Conservation (phyloP, 2,888 invertebrate species). For the Leptopilina drosophilae region DNA sequence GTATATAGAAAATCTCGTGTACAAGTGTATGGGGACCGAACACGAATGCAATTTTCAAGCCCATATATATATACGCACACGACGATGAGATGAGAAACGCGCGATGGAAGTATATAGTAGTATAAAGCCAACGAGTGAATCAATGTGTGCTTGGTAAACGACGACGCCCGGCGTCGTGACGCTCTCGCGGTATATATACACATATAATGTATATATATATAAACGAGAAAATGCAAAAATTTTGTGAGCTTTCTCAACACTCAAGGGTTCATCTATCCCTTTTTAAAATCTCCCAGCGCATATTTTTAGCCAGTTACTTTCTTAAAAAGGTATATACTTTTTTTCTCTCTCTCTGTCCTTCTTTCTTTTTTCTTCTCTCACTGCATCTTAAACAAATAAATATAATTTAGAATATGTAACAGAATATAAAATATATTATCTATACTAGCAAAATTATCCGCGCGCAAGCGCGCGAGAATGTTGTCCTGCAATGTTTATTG, state of each 20-base stretch:
- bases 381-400: too few relatives aligned
- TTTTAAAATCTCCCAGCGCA: not conserved
- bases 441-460: too few relatives aligned
- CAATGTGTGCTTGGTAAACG: slow-evolving; percentile 65
- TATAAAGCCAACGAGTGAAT: slow-evolving; percentile 64
- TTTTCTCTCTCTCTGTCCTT: too few relatives aligned
- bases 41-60: not conserved
- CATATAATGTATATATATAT: too few relatives aligned
- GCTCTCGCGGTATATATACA: not conserved
- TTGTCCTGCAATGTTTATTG: too few relatives aligned
- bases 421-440: too few relatives aligned
- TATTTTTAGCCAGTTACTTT: slow-evolving; percentile 18
- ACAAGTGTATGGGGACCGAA: slow-evolving; percentile 47
- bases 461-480: too few relatives aligned
- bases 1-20: slow-evolving; percentile 17
- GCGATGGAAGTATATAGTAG: slow-evolving; percentile 1
- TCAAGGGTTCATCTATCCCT: slow-evolving; percentile 11
- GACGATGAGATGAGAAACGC: slow-evolving; percentile 43
- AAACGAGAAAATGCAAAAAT: slow-evolving; percentile 18
- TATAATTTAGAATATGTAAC: too few relatives aligned
- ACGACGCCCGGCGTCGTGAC: slow-evolving; percentile 61
- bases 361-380: too few relatives aligned
- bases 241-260: slow-evolving; percentile 17
- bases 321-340: not conserved
- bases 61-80: slow-evolving; percentile 40